A percentile compares a stretch with the other conserved stretches of the same genome.
Evolutionary conservation across 2,797 vertebrate species (phyloP).

Genomic region (Cuculus canorus): DNA sequence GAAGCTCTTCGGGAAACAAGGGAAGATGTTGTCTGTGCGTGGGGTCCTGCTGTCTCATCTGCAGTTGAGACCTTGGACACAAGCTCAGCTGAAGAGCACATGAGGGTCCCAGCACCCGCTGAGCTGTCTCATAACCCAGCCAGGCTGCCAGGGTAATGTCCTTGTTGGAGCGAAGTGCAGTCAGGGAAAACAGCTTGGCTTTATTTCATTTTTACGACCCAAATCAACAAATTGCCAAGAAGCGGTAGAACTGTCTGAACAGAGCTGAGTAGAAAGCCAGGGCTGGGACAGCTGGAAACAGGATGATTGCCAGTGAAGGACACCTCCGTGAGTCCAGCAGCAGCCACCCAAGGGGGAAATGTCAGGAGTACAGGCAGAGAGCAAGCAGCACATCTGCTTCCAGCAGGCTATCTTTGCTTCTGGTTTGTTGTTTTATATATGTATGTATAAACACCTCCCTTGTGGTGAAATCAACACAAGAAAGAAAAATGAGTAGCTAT

Average conservation of each 20-base stretch:
- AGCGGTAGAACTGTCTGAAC: neutral
- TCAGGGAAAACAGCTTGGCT: neutral
- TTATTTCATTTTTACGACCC: neutral
- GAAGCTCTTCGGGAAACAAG: neutral
- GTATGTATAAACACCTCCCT: neutral
- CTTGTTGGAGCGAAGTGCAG: rapidly evolving
- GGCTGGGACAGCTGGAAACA: neutral
- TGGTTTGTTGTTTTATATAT: neutral
- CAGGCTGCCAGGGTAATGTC: rapidly evolving
- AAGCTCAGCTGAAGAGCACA: rapidly evolving
- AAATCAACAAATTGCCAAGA: neutral
- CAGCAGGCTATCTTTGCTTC: neutral
- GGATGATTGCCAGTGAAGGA: rapidly evolving
- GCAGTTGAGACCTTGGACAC: rapidly evolving
- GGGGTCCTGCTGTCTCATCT: neutral
- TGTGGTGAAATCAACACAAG: neutral
- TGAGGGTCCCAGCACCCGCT: rapidly evolving
- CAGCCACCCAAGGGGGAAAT: rapidly evolving
- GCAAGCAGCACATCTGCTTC: neutral
- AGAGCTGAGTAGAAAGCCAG: neutral
- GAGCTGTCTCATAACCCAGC: neutral
- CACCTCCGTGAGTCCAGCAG: rapidly evolving
- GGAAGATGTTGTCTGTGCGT: rapidly evolving
- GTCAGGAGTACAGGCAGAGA: neutral
- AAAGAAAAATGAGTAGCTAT: neutral